phyloP scores from a whole-genome alignment of 2,888 invertebrate species.

The Tethea ocularis region DNA sequence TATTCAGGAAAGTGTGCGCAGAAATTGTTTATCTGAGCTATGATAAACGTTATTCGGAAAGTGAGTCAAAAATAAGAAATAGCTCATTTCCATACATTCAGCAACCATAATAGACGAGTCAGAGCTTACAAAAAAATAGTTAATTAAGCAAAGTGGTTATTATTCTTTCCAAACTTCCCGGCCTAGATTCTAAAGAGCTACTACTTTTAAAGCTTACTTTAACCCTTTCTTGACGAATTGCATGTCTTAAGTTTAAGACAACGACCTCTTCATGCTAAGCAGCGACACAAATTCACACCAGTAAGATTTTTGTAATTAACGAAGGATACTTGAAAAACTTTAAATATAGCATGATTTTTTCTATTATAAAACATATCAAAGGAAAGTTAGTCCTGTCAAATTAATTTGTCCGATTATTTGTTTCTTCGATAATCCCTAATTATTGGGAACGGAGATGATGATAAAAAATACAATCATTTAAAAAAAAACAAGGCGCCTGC shows the following conservation, averaged over 20 bases:
- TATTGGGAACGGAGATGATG: too few relatives aligned
- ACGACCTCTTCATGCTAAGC: slow-evolving; percentile 44
- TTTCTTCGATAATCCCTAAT: too few relatives aligned
- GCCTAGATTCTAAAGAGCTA: slow-evolving; percentile 15
- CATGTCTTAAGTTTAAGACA: slow-evolving; percentile 56
- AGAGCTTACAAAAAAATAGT: background rate
- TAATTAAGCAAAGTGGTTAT: slow-evolving; percentile 3
- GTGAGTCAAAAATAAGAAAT: too few relatives aligned
- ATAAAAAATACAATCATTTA: too few relatives aligned
- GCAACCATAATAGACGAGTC: background rate
- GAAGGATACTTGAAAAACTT: slow-evolving; percentile 41
- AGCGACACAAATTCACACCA: slow-evolving; percentile 45
- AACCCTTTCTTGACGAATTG: slow-evolving; percentile 55
- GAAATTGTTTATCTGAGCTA: too few relatives aligned
- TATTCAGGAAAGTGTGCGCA: too few relatives aligned
- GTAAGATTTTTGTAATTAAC: slow-evolving; percentile 46
- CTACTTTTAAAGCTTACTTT: slow-evolving; percentile 42
- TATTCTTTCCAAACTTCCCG: background rate
- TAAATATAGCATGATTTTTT: too few relatives aligned
- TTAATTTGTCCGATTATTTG: too few relatives aligned
- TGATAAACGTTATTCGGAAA: too few relatives aligned
- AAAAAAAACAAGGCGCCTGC: too few relatives aligned
- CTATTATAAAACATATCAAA: too few relatives aligned
- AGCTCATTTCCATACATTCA: background rate
- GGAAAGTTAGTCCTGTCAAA: too few relatives aligned